Evolutionary conservation across 2,797 vertebrate genomes (phyloP).

Genomic region (Philypnodon macrostomus): DNA sequence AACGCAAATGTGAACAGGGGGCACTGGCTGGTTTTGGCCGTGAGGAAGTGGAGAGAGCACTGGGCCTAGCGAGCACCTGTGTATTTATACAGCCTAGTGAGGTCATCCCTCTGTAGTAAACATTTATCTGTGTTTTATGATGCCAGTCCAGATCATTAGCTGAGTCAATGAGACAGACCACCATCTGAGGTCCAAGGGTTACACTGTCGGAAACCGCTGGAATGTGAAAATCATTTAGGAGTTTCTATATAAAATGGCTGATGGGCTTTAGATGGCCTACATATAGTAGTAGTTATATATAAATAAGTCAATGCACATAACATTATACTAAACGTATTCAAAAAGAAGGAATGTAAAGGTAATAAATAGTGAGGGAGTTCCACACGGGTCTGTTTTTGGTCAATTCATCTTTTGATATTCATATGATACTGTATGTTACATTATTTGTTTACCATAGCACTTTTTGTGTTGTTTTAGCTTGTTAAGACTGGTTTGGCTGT

Average conservation of each 20-base stretch:
- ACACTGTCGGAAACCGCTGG: slow-evolving; percentile 12
- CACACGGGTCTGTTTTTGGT: background rate
- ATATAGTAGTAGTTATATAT: too few relatives aligned
- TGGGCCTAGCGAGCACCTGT: slow-evolving; percentile 45
- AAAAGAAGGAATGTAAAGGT: too few relatives aligned
- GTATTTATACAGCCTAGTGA: slow-evolving; percentile 72
- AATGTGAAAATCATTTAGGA: slow-evolving; percentile 12
- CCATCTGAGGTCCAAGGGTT: slow-evolving; percentile 41
- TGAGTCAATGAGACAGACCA: slow-evolving; percentile 43
- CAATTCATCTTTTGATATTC: background rate
- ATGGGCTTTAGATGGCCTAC: too few relatives aligned
- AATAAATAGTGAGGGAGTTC: background rate
- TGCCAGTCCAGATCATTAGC: slow-evolving; percentile 49
- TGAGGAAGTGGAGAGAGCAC: slow-evolving; percentile 36
- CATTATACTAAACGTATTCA: too few relatives aligned
- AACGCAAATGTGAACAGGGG: slow-evolving; percentile 53
- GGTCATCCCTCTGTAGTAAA: slow-evolving; percentile 72
- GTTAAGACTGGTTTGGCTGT: too few relatives aligned
- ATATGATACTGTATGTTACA: too few relatives aligned
- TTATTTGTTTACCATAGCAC: too few relatives aligned
- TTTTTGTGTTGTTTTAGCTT: too few relatives aligned
- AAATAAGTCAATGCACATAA: too few relatives aligned
- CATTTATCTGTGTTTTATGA: slow-evolving; percentile 64
- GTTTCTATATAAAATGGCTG: slow-evolving; percentile 38
- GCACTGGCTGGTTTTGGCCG: slow-evolving; percentile 31